Conservation (phyloP, 2,888 invertebrate species). For the Actias luna region DNA sequence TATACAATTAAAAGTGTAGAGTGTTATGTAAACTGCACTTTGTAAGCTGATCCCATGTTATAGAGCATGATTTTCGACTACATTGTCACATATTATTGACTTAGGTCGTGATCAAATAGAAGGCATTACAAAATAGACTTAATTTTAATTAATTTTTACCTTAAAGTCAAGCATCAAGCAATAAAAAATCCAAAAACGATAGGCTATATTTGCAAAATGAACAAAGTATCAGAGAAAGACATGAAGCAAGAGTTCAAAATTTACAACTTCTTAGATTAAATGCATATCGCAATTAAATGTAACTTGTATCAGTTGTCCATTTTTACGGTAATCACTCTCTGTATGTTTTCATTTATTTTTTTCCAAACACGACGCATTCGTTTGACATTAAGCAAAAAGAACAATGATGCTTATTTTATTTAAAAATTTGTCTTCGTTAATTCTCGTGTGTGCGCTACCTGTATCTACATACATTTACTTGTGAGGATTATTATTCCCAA, state of each 20-base stretch:
- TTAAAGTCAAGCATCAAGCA: no score
- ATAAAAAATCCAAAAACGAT: no score
- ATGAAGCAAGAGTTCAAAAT: neutral
- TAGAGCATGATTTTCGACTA: no score
- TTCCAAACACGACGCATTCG: neutral
- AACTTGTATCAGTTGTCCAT: neutral
- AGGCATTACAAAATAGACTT: no score
- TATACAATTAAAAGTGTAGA: no score
- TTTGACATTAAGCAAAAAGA: neutral
- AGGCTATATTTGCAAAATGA: no score
- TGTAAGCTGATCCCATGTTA: no score
- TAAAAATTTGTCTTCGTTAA: conserved; percentile 1
- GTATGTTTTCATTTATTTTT: neutral
- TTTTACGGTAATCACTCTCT: neutral
- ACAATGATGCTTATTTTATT: neutral
- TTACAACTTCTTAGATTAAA: neutral
- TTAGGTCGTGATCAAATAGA: no score
- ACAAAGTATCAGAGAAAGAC: no score
- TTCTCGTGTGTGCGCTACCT: neutral
- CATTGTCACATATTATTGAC: no score
- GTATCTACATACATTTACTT: neutral
- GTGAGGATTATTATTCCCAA: neutral
- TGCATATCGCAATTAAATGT: neutral
- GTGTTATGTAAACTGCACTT: no score
- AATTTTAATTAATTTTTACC: no score